Base-by-base conservation (phyloP, 1,140 invertebrate species). In the silkworm (Bombyx mori) region DNA sequence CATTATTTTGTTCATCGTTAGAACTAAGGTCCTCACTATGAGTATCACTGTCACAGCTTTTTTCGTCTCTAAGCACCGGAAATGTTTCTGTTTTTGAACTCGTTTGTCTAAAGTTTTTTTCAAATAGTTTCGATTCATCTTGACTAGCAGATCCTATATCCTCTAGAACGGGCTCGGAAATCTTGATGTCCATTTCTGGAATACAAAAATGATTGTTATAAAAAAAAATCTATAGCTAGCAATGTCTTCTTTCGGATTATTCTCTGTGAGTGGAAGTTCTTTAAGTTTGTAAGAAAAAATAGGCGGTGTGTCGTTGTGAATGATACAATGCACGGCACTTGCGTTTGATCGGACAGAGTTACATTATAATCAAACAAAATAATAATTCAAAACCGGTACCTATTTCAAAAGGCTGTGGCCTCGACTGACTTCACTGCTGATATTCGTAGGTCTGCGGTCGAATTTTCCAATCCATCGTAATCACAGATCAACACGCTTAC, bases 371-470 rank as follows among this genome's bases (percentile, higher is more conserved):
- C 79, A 84, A 84, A 84, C 73, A 82, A 82, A 82, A 86, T 77
- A 76, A 83, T 83, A 84, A 80, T 79, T 69, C 71, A 81, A 86
- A 86, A 86, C 83, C 80, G 83, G 83, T 86, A 86, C 83, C 83
- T 86, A 75, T 79, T 84, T 79, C 65, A 86, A 85, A 82, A 82
- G 75, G 64, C 73, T 77, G 68, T 75, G 71, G 73, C 72, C 77
- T 85, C 75, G 76, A 70, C 74, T 66, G 68, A 71, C 79, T 81
- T 82, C 79, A 79, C 69, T 75, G 73, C 68, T 66, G 73, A 69
- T 66, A 67, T 58, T 63, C 73, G 68, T 68, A 66, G 58, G 65
- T 65, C 65, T 68, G 70, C 69, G 75, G 73, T 65, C 68, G 63
- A 61, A 75, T 75, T 72, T 71, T 75, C 76, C 76, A 79, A 62